A percentile compares a stretch with the other conserved stretches of the same genome.
Conservation (phyloP, 2,888 invertebrate genomes). For the Dicyrtoma fusca region DNA sequence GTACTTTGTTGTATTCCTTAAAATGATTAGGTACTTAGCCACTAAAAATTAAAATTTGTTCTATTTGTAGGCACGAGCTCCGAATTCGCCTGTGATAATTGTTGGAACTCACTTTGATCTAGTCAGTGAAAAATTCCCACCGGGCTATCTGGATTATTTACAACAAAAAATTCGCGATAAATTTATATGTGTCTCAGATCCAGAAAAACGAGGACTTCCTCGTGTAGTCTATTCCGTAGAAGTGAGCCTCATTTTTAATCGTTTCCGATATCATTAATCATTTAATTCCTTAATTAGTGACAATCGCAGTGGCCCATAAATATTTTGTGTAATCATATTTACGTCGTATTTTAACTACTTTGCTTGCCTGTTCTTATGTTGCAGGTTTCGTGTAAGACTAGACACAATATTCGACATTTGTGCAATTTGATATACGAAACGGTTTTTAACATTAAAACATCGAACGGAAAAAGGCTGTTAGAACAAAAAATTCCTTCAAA, state of each 20-base stretch:
- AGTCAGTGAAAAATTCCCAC: slow-evolving; percentile 68
- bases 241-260: too few relatives aligned
- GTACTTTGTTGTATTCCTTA: too few relatives aligned
- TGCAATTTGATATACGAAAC: slow-evolving; percentile 92
- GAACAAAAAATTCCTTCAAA: slow-evolving; percentile 95
- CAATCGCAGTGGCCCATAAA: too few relatives aligned
- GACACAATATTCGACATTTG: slow-evolving; percentile 85
- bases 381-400: slow-evolving; percentile 69
- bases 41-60: too few relatives aligned
- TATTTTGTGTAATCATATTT: too few relatives aligned
- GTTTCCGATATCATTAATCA: too few relatives aligned
- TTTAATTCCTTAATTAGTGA: too few relatives aligned
- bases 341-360: too few relatives aligned
- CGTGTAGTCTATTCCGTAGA: slow-evolving; percentile 90
- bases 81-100: slow-evolving; percentile 93
- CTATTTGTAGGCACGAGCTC: slow-evolving; percentile 78
- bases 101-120: slow-evolving; percentile 96
- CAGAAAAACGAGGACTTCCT: slow-evolving; percentile 93
- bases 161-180: slow-evolving; percentile 82
- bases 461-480: slow-evolving; percentile 86
- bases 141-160: slow-evolving; percentile 70
- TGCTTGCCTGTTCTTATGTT: too few relatives aligned
- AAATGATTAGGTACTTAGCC: too few relatives aligned
- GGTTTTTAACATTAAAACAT: slow-evolving; percentile 86
- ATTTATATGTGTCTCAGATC: slow-evolving; percentile 91